Percentiles rank a stretch among this genome's conserved stretches.
Evolutionary conservation across 35 echinoderm and acorn worm species (phyloP).

Genomic region (Apostichopus japonicus): DNA sequence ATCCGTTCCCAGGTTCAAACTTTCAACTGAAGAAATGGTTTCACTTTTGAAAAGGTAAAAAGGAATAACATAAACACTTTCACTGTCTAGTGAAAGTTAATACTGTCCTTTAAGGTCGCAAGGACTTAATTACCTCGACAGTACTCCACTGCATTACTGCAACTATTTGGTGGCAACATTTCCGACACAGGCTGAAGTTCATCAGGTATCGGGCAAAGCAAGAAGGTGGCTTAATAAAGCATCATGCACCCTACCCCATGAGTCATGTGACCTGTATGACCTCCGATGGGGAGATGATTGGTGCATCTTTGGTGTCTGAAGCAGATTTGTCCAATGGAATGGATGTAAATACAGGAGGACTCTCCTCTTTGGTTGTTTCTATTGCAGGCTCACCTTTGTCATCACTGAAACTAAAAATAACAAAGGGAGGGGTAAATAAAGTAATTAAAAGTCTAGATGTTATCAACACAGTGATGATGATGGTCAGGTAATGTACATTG

Average conservation of each 20-base stretch:
- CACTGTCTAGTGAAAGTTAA: not conserved
- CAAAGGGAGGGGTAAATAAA: too few relatives aligned
- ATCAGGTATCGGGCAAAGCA: too few relatives aligned
- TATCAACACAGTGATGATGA: too few relatives aligned
- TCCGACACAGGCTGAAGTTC: too few relatives aligned
- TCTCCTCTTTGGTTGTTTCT: not conserved
- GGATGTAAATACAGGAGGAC: conserved; percentile 25
- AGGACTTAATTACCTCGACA: not conserved
- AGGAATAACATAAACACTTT: not conserved
- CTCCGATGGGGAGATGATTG: not conserved
- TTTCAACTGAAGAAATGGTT: not conserved
- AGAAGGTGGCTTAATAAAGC: too few relatives aligned
- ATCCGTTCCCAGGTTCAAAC: not conserved
- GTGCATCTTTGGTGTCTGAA: conserved; percentile 4
- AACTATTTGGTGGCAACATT: too few relatives aligned
- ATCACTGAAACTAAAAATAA: not conserved
- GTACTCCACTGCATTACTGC: too few relatives aligned
- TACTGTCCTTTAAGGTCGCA: not conserved
- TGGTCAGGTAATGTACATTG: too few relatives aligned
- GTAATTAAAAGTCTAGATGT: too few relatives aligned
- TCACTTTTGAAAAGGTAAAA: not conserved
- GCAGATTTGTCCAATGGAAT: conserved; percentile 22
- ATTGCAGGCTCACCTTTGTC: not conserved
- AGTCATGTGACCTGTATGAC: conserved; percentile 26
- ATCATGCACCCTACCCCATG: not conserved